These are phyloP conservation scores for Torymus auratus DNA, from an alignment of 2,888 invertebrate species.

Conservation along the genomic window DNA sequence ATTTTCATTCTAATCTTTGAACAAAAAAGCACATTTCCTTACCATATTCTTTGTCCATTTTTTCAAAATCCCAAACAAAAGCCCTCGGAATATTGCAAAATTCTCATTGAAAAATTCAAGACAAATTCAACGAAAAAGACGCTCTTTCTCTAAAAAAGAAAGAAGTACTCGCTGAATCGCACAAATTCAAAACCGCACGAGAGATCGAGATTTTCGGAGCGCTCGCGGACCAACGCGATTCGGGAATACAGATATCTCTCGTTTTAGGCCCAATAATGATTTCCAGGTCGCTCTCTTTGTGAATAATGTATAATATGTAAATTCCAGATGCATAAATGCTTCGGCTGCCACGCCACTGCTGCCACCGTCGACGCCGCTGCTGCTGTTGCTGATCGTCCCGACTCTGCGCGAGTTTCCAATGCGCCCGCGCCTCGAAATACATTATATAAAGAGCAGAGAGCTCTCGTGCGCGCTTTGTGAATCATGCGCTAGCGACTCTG, in stretches of 20 bases:
- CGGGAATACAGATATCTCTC: constrained; percentile 7
- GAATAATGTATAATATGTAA: constrained; percentile 52
- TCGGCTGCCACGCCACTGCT: no score
- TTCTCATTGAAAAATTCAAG: no score
- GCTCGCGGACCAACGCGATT: background rate
- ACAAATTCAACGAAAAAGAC: no score
- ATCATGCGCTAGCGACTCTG: background rate
- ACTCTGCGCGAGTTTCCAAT: constrained; percentile 12
- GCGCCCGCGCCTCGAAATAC: constrained; percentile 11
- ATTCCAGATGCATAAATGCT: constrained; percentile 41
- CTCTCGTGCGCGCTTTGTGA: constrained; percentile 10
- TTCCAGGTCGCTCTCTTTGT: constrained; percentile 44
- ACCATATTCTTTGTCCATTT: no score
- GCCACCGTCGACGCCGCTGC: no score
- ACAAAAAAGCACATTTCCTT: no score
- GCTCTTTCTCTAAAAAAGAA: no score
- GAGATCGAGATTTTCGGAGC: constrained; percentile 12
- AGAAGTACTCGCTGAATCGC: no score
- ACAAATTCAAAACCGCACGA: no score
- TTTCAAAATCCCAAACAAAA: no score
- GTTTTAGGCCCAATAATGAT: constrained; percentile 40
- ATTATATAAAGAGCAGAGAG: constrained; percentile 25
- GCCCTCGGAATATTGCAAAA: no score
- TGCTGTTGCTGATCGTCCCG: constrained; percentile 17
- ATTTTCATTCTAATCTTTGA: no score